These are phyloP conservation scores for Pluvialis apricaria DNA, from an alignment of 2,113 vertebrate genomes.

Conservation along the genomic window DNA sequence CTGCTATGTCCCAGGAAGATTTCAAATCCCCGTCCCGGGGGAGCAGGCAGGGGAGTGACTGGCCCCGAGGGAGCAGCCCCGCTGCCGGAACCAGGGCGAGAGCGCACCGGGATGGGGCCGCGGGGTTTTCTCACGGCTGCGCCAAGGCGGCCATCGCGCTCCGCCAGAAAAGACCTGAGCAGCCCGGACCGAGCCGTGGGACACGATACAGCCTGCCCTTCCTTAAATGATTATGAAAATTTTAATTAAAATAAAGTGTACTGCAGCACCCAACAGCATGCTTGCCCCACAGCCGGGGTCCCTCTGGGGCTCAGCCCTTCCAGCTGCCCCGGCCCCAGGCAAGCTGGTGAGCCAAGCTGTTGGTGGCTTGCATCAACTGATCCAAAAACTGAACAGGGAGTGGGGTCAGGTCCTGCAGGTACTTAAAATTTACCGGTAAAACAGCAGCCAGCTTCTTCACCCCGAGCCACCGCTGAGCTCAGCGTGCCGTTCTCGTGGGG, in stretches of 20 bases:
- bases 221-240: rapidly evolving
- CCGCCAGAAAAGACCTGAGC: neutral
- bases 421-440: neutral
- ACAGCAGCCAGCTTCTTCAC: neutral
- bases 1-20: rapidly evolving
- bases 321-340: neutral
- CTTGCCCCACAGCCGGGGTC: neutral
- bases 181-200: rapidly evolving
- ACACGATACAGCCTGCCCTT: rapidly evolving
- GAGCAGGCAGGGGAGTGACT: neutral
- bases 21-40: rapidly evolving
- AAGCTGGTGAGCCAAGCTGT: neutral
- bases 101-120: rapidly evolving
- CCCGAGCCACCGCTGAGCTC: neutral
- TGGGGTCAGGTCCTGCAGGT: neutral
- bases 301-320: neutral
- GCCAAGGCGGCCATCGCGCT: rapidly evolving
- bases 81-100: rapidly evolving
- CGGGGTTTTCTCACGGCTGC: rapidly evolving
- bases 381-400: neutral
- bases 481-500: rapidly evolving
- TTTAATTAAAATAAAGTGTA: rapidly evolving
- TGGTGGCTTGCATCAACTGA: rapidly evolving
- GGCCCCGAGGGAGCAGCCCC: neutral
- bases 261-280: rapidly evolving